Evolutionary conservation across 2,797 vertebrate genomes (phyloP), one percentile per base, ranked within the genome.

Genomic region (Eulemur coronatus): DNA sequence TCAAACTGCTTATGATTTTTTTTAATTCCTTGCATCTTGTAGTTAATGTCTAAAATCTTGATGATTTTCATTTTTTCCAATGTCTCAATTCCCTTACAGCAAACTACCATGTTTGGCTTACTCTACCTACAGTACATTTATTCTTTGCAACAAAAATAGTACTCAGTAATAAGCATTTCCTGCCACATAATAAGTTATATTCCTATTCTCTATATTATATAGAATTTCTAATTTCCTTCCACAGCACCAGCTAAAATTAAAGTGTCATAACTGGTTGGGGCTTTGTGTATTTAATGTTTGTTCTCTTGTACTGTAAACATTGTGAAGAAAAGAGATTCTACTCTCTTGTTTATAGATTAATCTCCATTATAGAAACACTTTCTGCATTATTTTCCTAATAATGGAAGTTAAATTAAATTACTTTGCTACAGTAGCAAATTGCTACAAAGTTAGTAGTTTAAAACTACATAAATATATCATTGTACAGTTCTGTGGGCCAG

Each of bases 1-100:
- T 88, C 7, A 76, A 13, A 76, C 10, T 43, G 5, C 3, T 69
- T 57, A 28, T 69, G 46, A 28, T 38, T 57, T 41, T 70, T 50
- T 5, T 28, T 43, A 20, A n/a, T 75, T 14, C 24, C 33, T 78
- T 88, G 8, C 10, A 35, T 30, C 7, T 14, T 52, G 30, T 30
- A 52, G 28, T 57, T 55, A 84, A 20, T 57, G 33, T 41, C 20
- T 85, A 59, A 89, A 78, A n/a, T 6, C 13, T 52, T 73, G 7
- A 17, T 43, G 24, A 73, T 6, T 55, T 88, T 4, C 10, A 38
- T 18, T 67, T 48, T 4, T 84, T 78, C 15, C 57, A 46, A 46
- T 26, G 10, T 3, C 8, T 81, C 2, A 20, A 3, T 48, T 43
- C 1, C 1, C 26, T 65, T 30, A 13, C 2, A 78, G 2, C 7